These are phyloP conservation scores for Polypterus bichir DNA, from an alignment of 2,113 vertebrate genomes.

Conservation along the genomic window DNA sequence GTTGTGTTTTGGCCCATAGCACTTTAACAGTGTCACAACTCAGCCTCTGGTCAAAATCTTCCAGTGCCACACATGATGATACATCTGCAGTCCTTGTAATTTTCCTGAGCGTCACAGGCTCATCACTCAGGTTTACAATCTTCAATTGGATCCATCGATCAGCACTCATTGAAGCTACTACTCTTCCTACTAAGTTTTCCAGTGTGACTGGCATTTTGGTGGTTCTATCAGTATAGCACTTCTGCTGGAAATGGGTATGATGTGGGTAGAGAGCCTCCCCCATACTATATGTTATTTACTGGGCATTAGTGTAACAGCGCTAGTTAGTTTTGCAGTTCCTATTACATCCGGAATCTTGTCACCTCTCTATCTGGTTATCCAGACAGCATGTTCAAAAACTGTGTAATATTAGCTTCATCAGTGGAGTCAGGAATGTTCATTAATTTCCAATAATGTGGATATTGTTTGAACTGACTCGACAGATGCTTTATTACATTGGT, in stretches of 20 bases:
- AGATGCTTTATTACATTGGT: neutral
- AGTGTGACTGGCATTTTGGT: neutral
- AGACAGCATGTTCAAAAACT: neutral
- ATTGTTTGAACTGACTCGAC: neutral
- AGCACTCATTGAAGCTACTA: slow-evolving; percentile 1
- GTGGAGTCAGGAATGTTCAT: neutral
- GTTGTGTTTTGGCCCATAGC: neutral
- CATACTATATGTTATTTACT: neutral
- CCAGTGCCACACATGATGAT: slow-evolving; percentile 2
- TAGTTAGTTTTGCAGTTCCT: neutral
- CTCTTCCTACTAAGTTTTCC: slow-evolving; percentile 1
- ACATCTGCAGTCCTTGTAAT: slow-evolving; percentile 12
- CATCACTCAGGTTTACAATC: too few species aligned
- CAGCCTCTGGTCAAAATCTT: neutral
- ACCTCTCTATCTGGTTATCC: neutral
- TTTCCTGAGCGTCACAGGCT: too few species aligned
- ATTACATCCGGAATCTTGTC: neutral
- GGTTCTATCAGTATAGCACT: slow-evolving; percentile 11
- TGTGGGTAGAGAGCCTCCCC: neutral
- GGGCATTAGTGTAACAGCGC: neutral
- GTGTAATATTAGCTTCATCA: neutral
- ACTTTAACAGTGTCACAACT: neutral
- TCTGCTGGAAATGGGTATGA: slow-evolving; percentile 2
- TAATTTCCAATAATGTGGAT: neutral
- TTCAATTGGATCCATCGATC: slow-evolving; percentile 10